Conservation (phyloP, 2,797 vertebrate species). For the Peromyscus nudipes region DNA sequence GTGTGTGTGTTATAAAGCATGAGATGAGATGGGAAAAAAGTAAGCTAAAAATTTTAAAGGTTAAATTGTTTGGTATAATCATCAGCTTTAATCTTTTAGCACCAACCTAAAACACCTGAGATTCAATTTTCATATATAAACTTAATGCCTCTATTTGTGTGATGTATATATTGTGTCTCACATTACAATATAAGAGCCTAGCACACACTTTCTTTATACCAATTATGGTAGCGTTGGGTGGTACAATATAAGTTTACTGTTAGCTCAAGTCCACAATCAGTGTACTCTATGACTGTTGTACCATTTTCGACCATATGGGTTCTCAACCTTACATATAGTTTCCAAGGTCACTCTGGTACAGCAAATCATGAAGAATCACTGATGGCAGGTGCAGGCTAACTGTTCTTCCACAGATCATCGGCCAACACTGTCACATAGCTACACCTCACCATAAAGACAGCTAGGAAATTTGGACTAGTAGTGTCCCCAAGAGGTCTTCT, state of each 20-base stretch:
- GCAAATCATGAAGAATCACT: neutral
- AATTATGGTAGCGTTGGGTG: neutral
- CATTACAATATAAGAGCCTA: neutral
- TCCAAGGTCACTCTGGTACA: neutral
- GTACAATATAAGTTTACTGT: neutral
- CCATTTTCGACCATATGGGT: neutral
- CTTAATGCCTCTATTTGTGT: neutral
- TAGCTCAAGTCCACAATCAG: neutral
- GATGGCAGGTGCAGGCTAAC: too few species aligned
- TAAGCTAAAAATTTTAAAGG: neutral
- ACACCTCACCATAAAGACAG: neutral
- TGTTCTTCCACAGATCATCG: neutral
- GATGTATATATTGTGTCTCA: neutral
- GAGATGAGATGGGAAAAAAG: neutral
- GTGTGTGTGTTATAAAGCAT: neutral
- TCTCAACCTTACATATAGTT: neutral
- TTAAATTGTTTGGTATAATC: neutral
- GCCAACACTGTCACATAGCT: neutral
- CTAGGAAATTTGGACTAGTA: neutral
- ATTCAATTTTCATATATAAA: constrained; percentile 13
- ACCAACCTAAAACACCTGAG: neutral
- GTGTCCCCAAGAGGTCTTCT: neutral
- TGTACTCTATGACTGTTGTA: neutral
- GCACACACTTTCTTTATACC: neutral
- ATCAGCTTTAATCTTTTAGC: neutral